Evolutionary conservation across 92 coral and sea anemone genomes (phyloP), one percentile per base, ranked within the genome.

Genomic region (Siderastrea siderea): DNA sequence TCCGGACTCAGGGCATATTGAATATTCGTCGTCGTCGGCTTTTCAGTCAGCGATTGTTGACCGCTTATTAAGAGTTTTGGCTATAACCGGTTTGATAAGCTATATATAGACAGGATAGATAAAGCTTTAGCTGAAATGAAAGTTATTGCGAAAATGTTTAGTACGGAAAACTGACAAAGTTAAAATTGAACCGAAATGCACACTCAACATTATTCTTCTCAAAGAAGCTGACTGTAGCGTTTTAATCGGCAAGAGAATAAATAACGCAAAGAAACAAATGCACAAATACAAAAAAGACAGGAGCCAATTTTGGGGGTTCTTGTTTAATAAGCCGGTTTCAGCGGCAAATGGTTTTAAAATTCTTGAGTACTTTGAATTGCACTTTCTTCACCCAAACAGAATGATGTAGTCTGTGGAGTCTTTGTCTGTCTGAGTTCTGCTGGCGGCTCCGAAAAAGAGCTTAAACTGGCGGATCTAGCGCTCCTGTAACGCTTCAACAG

Each of bases 401-500:
- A 50, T 45, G 86, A 43, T 12, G 86, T 58, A 4, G 78, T 82
- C 19, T 10, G 55, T 46, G 19, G 44, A 6, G 69, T 51, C 54
- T 55, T 70, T 69, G 78, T 69, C 54, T 46, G 53, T 50, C 72
- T 50, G 44, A 47, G 7, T 49, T 73, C 87, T 73, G 73, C 17
- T 9, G 16, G 14, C 3, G 87, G 87, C 12, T 84, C 87, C 3
- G 81, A 84, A 50, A 73, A 45, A 14, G 81, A 84, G 62, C 16
- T 74, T 17, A 84, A 62, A 49, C 81, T 84, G 3, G 58, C 73
- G 1, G 71, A 60, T 43, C 87, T 75, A 7, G 45, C 57, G 61
- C 51, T 43, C 48, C 80, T 84, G 51, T 74, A 84, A 13, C 81
- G 81, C 80, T 60, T 86, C 4, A 91, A 47, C 72, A 93, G 81